Conservation (phyloP, 1,140 invertebrate genomes). For the Drosophila kepulauana region DNA sequence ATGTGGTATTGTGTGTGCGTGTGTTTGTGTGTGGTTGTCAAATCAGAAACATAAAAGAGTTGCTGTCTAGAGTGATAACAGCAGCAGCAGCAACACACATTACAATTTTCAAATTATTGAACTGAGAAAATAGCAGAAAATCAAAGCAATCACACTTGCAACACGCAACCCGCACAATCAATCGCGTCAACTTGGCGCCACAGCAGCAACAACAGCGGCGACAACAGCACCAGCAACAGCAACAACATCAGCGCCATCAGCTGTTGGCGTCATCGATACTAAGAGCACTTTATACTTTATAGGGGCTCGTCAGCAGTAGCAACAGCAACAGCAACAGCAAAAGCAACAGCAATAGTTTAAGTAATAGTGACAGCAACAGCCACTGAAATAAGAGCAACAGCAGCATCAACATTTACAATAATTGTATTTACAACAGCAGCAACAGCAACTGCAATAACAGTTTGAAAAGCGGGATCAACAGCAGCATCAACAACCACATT, state of each 20-base stretch:
- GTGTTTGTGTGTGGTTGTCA: background rate
- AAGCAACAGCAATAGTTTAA: conserved; percentile 39
- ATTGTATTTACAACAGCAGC: too few relatives aligned
- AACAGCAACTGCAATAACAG: too few relatives aligned
- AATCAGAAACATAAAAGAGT: background rate
- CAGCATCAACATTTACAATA: too few relatives aligned
- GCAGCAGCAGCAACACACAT: background rate
- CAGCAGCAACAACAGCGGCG: background rate
- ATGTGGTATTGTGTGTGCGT: too few relatives aligned
- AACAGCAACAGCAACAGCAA: conserved; percentile 42
- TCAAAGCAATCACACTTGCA: background rate
- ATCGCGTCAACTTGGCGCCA: conserved; percentile 43
- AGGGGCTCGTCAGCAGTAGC: conserved; percentile 25
- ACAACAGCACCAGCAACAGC: background rate
- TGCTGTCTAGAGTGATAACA: conserved; percentile 22
- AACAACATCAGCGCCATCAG: background rate
- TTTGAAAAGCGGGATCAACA: too few relatives aligned
- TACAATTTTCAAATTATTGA: background rate
- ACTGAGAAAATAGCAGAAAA: background rate
- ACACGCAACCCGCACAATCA: conserved; percentile 24
- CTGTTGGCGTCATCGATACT: background rate
- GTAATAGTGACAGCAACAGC: too few relatives aligned
- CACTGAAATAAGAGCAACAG: too few relatives aligned
- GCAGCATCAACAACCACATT: too few relatives aligned
- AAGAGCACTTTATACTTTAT: background rate